Evolutionary conservation across 2,888 invertebrate genomes (phyloP).

Genomic region (Nomada ruficornis): DNA sequence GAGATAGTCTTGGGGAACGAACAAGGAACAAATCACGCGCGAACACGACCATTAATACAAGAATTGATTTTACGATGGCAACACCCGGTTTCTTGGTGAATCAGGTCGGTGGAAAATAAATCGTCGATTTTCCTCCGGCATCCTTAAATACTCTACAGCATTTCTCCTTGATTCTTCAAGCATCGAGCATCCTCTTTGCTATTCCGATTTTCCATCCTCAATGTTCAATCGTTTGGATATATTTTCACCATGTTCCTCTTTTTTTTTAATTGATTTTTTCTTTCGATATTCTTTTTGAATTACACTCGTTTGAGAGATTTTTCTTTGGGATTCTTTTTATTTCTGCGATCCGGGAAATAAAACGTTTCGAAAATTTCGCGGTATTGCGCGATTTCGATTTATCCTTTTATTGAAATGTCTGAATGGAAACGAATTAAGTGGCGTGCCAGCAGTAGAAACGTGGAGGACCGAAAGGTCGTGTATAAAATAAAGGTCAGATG

Average conservation of each 20-base stretch:
- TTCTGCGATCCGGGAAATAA: not conserved
- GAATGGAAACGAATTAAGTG: not conserved
- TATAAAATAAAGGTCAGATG: constrained; percentile 25
- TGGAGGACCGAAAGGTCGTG: constrained; percentile 29
- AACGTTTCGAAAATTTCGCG: not conserved
- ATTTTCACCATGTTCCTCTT: too few species aligned
- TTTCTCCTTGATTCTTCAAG: too few species aligned
- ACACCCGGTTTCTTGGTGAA: not conserved
- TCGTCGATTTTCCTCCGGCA: too few species aligned
- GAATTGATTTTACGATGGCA: constrained; percentile 62
- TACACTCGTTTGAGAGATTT: not conserved
- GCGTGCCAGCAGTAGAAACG: constrained; percentile 1
- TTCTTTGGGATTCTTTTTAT: not conserved
- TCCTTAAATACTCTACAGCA: too few species aligned
- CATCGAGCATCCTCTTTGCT: too few species aligned
- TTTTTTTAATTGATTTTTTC: too few species aligned
- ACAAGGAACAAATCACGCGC: constrained; percentile 40
- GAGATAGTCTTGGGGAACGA: constrained; percentile 59
- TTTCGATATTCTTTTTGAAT: too few species aligned
- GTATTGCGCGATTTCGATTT: not conserved
- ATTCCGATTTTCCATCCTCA: too few species aligned
- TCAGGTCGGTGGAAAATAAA: too few species aligned
- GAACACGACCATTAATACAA: constrained; percentile 31
- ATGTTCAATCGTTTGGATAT: too few species aligned
- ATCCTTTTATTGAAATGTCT: not conserved